Conservation (phyloP, 2,888 invertebrate species). For the Panorpa germanica region DNA sequence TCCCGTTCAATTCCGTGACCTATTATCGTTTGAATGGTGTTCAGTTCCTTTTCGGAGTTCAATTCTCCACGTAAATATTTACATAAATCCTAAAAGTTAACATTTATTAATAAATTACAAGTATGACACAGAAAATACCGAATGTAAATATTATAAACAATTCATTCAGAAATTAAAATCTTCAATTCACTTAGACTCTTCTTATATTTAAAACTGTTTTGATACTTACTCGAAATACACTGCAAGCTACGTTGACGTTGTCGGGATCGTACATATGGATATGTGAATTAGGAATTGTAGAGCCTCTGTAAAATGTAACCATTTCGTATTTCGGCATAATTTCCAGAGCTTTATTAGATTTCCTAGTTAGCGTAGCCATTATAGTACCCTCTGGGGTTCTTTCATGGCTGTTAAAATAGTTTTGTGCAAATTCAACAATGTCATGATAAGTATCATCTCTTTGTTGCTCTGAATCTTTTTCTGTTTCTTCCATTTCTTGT, state of each 20-base stretch:
- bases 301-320: constrained; percentile 75
- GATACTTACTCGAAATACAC: constrained; percentile 67
- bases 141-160: constrained; percentile 1
- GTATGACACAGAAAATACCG: constrained; percentile 4
- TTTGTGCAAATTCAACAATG: constrained; percentile 84
- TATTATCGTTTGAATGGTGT: constrained; percentile 68
- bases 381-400: constrained; percentile 72
- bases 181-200: neutral
- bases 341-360: constrained; percentile 54
- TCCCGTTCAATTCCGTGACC: constrained; percentile 78
- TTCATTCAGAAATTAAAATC: constrained; percentile 9
- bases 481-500: constrained; percentile 51
- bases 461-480: constrained; percentile 20
- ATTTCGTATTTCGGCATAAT: constrained; percentile 80
- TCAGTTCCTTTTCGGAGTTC: constrained; percentile 64
- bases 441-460: constrained; percentile 51
- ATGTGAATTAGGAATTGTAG: constrained; percentile 80
- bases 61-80: constrained; percentile 80
- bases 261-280: constrained; percentile 91
- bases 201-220: neutral
- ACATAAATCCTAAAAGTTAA: constrained; percentile 51
- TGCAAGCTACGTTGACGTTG: constrained; percentile 76
- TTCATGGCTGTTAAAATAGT: constrained; percentile 80
- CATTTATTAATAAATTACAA: constrained; percentile 2
- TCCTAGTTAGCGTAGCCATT: constrained; percentile 68